These are phyloP conservation scores for Morpho deidamia DNA, from an alignment of 2,888 invertebrate species.

Conservation along the genomic window DNA sequence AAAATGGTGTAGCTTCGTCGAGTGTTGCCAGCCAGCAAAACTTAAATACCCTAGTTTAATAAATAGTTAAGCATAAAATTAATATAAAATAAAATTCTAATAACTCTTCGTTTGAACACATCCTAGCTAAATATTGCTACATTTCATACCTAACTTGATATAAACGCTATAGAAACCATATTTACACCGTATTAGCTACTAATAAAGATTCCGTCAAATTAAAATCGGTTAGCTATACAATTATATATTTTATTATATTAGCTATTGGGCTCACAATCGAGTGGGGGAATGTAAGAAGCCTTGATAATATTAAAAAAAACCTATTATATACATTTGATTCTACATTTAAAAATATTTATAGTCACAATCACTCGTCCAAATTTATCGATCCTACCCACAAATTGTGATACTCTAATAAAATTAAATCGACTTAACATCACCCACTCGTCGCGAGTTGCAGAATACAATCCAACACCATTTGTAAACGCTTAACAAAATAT, in stretches of 20 bases:
- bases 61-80: conserved; percentile 67
- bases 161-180: conserved; percentile 60
- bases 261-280: conserved; percentile 24
- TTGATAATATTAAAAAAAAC: not conserved
- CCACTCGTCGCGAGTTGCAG: conserved; percentile 11
- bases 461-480: conserved; percentile 16
- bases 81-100: conserved; percentile 49
- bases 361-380: too few relatives aligned
- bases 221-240: conserved; percentile 35
- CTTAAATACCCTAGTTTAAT: conserved; percentile 37
- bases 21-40: conserved; percentile 24
- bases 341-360: not conserved
- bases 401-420: not conserved
- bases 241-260: conserved; percentile 29
- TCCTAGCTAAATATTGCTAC: conserved; percentile 74
- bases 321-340: conserved; percentile 3
- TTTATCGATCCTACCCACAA: not conserved
- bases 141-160: conserved; percentile 54
- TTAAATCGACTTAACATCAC: conserved; percentile 13
- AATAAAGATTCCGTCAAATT: conserved; percentile 44
- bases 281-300: conserved; percentile 10
- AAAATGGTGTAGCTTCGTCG: conserved; percentile 34
- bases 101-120: conserved; percentile 66
- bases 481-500: conserved; percentile 68
- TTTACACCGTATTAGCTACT: conserved; percentile 60